Base-by-base conservation (phyloP, 2,113 vertebrate species). In the Scytalopus superciliaris region DNA sequence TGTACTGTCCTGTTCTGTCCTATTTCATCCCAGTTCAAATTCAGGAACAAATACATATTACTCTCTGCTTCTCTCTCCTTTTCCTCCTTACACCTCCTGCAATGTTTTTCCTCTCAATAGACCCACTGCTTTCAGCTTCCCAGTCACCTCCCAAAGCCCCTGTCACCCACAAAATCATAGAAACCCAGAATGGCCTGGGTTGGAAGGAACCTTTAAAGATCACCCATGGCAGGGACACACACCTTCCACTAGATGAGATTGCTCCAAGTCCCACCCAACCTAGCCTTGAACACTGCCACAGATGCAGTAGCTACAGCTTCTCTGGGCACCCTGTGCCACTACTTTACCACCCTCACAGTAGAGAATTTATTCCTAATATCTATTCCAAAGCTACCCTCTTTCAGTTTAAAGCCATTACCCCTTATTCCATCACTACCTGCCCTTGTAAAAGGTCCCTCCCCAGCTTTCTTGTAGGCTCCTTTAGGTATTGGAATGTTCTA, bases 141-240 rank as follows among this genome's bases (percentile, higher is more conserved):
- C 3, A 7, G 12, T 33, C 25, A 55, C 23, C 19, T 81, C 22
- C 35, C 12, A 31, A 39, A 77, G 19, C 7, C 39, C 18, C 63
- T 19, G 8, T 8, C 31, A 42, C 12, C 19, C 25, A 23, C 2
- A 16, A 30, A 69, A 69, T 39, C 19, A 17, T 4, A 45, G 15
- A 67, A 67, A 31, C 13, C 30, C 40, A 47, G 2, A 55, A 37
- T 23, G 30, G 10, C 8, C 35, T 63, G 47, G 25, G 22, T 23
- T 49, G 19, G 40, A 76, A 76, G 4, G 3, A 10, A 16, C 22
- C 0, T 0, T 63, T 33, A 37, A 56, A 19, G 12, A 49, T 5
- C 14, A 42, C 25, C 19, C 30, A 27, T 7, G 14, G n/a, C 31
- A 55, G 55, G 17, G 30, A 49, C 14, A 31, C 9, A 49, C 14